Evolutionary conservation across 2,113 vertebrate genomes (phyloP).

Genomic region (Speoplatyrhinus poulsoni): DNA sequence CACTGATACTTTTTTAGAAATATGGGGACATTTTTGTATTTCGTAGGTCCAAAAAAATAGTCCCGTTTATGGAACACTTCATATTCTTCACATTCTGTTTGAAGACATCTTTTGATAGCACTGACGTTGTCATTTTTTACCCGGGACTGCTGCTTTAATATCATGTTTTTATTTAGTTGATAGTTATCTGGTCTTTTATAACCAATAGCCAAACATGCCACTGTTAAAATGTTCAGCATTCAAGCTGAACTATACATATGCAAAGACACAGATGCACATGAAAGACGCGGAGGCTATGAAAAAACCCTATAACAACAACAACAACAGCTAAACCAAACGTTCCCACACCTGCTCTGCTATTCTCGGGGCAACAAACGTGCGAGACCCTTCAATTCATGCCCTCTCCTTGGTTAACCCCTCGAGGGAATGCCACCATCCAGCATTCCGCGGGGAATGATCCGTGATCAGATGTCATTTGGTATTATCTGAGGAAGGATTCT

Average conservation of each 20-base stretch:
- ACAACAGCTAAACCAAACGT: conserved; percentile 45
- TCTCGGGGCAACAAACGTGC: conserved; percentile 68
- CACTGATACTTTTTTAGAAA: too few species aligned
- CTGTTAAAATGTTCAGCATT: conserved; percentile 24
- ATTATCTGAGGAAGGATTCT: conserved; percentile 75
- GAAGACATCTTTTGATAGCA: too few species aligned
- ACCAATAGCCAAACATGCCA: background rate
- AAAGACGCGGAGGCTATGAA: conserved; percentile 20
- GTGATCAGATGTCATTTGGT: conserved; percentile 77
- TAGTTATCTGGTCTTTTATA: conserved; percentile 7
- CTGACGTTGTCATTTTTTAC: too few species aligned
- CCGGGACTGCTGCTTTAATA: too few species aligned
- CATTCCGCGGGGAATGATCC: conserved; percentile 73
- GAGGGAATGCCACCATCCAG: conserved; percentile 66
- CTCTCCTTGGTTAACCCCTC: conserved; percentile 73
- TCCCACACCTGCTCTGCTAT: conserved; percentile 74
- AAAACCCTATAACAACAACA: conserved; percentile 5
- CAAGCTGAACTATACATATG: conserved; percentile 31
- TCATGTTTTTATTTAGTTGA: background rate
- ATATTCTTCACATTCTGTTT: too few species aligned
- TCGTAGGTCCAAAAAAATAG: too few species aligned
- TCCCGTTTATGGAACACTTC: too few species aligned
- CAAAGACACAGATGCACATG: conserved; percentile 1
- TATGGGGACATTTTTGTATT: background rate
- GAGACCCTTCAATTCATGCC: conserved; percentile 71